A percentile compares a stretch with the other conserved stretches of the same genome.
Evolutionary conservation across 2,888 invertebrate genomes (phyloP).

Genomic region (Dryococelus australis): DNA sequence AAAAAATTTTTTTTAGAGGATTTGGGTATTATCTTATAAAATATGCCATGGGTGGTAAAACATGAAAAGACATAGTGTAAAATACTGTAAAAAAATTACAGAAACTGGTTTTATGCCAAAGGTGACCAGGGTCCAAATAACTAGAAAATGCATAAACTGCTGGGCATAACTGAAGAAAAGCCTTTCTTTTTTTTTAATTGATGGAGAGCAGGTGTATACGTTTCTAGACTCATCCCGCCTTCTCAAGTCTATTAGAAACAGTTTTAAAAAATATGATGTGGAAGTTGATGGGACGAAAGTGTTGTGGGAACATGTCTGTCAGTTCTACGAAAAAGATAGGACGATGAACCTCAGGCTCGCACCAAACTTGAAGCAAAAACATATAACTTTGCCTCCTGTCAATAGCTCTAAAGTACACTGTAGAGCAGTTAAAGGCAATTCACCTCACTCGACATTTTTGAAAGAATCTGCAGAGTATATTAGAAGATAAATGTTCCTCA

Average conservation of each 20-base stretch:
- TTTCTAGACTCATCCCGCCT: slow-evolving; percentile 33
- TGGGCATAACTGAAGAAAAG: neutral
- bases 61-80: neutral
- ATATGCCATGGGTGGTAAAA: neutral
- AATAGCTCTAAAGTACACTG: neutral
- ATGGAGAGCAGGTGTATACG: too few species aligned
- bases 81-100: neutral
- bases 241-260: slow-evolving; percentile 36
- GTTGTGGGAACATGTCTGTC: slow-evolving; percentile 23
- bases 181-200: neutral
- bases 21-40: neutral
- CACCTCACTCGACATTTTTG: slow-evolving; percentile 29
- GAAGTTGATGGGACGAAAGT: neutral
- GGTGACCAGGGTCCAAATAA: neutral
- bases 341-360: slow-evolving; percentile 29
- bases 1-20: too few species aligned
- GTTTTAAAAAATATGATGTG: slow-evolving; percentile 33
- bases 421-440: slow-evolving; percentile 12
- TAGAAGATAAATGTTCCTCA: too few species aligned
- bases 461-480: neutral
- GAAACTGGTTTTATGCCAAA: neutral
- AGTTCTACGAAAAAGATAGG: slow-evolving; percentile 33
- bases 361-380: slow-evolving; percentile 32
- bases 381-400: slow-evolving; percentile 22
- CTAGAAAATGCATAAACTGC: too few species aligned